Base-by-base conservation (phyloP, 2,113 vertebrate species). In the Acinonyx jubatus region DNA sequence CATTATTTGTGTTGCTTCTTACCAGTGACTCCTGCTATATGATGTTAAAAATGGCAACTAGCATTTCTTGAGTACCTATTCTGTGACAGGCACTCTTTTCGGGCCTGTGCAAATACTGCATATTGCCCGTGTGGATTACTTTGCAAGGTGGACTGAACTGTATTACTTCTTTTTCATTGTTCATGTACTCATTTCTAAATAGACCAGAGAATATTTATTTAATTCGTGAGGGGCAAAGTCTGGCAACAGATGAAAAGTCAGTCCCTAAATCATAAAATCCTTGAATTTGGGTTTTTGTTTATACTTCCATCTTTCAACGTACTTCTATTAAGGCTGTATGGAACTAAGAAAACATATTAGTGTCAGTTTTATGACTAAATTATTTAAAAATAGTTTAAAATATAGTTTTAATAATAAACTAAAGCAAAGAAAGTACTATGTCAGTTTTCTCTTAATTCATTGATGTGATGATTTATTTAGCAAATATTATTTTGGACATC, bases 271-370 rank as follows among this genome's bases (percentile, higher is more conserved):
- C 38, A 88, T 65, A 36, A 66, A 57, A 87, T 91, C 61, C 81
- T 93, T 86, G 31, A 86, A 50, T 68, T 85, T 89, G 63, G 6
- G 31, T 48, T 95, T 96, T 93, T 94, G 48, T 83, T 76, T n/a
- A 5, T 89, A 76, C 23, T 85, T 79, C 31, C 11, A 41, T 50
- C 36, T 69, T 63, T 83, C 21, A 81, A 18, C 27, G 45, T 81
- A 52, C 33, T 91, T 82, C n/a, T 61, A 21, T 86, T 91, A 90
- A 95, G 79, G 52, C 4, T 95, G 2, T 57, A 65, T 31, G 74
- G 57, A 95, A 63, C 33, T 94, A 79, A 94, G 69, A 84, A 89
- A 41, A 79, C 41, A 23, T n/a, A 19, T 90, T 50, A 18, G 18
- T 71, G 18, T 85, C 65, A 80, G 41, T 73, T 91, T 96, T 90